Conservation (phyloP, 1,140 invertebrate species). For the Drosophila bipectinata region DNA sequence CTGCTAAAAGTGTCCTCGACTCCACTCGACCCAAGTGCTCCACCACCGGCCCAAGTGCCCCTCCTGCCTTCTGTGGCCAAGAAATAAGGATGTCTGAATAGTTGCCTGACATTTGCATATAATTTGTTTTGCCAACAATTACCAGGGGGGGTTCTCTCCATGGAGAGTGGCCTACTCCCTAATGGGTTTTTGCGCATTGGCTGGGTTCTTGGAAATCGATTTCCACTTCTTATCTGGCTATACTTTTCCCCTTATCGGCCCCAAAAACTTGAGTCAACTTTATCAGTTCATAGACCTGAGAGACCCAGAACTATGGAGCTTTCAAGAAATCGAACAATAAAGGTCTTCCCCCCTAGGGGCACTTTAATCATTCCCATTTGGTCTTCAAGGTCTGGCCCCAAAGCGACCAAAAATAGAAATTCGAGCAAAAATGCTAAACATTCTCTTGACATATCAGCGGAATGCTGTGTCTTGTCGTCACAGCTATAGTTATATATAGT, state of each 20-base stretch:
- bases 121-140: conserved; percentile 1
- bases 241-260: conserved; percentile 15
- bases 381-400: conserved; percentile 34
- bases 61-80: background rate
- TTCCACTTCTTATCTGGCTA: background rate
- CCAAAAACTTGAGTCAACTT: background rate
- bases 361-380: conserved; percentile 4
- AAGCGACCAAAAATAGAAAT: conserved; percentile 64
- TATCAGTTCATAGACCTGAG: conserved; percentile 37
- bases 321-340: conserved; percentile 10
- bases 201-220: conserved; percentile 31
- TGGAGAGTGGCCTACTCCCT: background rate
- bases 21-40: conserved; percentile 21
- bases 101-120: conserved; percentile 59
- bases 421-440: conserved; percentile 72
- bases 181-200: conserved; percentile 2
- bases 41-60: too few relatives aligned
- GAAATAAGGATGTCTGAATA: conserved; percentile 26
- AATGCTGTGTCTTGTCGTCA: conserved; percentile 59
- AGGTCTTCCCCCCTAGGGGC: background rate
- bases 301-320: conserved; percentile 4
- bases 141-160: background rate
- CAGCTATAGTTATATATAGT: background rate
- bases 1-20: conserved; percentile 28
- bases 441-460: conserved; percentile 70